Base-by-base conservation (phyloP, 35 echinoderm and acorn worm genomes). In the Acanthaster planci region DNA sequence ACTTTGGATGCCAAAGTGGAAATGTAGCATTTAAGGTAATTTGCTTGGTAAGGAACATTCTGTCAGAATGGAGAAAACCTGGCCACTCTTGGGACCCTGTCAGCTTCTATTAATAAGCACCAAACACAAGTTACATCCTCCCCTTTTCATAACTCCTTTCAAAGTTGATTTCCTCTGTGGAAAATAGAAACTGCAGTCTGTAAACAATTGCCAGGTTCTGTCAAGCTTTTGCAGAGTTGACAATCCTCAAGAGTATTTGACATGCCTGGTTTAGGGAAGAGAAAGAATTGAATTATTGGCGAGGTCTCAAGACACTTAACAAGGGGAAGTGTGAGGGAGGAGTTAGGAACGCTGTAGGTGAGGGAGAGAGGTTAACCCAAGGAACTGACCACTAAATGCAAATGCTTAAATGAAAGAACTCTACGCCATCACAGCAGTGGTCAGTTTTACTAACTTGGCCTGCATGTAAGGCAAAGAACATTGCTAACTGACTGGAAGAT, bases 161-260 rank as follows among this genome's bases (percentile, higher is more conserved):
- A 72, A 72, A 72, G 21, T 29, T 72, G 34, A 72, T 72, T 72
- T 72, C 64, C 64, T 72, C n/a, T 2, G 19, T 72, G 64, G 23
- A 72, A 72, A 72, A 72, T 72, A 72, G 64, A 72, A 72, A 47
- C 64, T 72, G 64, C 15, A 72, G 64, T 72, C 64, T 72, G 64
- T 72, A 72, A 72, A 72, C 64, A 72, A 72, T 72, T 72, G 64
- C 64, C 64, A 72, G 64, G 1, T 72, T 72, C 64, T 72, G 64
- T 72, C 64, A 72, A 72, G 34, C 23, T 72, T 72, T 21, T 72
- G 64, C 64, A 72, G 34, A 72, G 64, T 72, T 72, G 23, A 8
- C 10, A 72, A 72, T 72, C 30, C 64, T 72, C 64, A 26, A 72
- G 64, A 23, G 64, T 72, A 72, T 72, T 72, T 26, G 64, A 30